Evolutionary conservation across 1,140 invertebrate species (phyloP).

Genomic region (Euwallacea similis): DNA sequence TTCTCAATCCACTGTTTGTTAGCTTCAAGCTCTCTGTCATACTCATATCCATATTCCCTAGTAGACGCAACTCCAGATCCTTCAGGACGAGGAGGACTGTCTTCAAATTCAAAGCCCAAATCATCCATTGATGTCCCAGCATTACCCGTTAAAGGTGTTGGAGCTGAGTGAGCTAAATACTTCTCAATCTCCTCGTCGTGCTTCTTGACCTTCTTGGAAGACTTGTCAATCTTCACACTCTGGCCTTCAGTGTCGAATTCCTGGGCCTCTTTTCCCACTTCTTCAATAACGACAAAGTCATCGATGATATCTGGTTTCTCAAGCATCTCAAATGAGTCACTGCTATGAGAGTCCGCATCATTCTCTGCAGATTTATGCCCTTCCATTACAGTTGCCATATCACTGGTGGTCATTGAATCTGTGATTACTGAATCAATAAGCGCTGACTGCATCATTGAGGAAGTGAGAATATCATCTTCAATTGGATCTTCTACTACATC

Average conservation of each 20-base stretch:
- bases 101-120: constrained; percentile 74
- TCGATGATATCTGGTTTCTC: constrained; percentile 83
- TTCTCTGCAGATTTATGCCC: constrained; percentile 57
- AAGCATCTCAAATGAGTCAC: constrained; percentile 87
- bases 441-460: constrained; percentile 29
- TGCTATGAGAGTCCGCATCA: constrained; percentile 74
- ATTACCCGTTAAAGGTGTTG: constrained; percentile 59
- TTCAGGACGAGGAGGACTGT: constrained; percentile 65
- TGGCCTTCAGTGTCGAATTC: constrained; percentile 80
- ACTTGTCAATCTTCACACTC: constrained; percentile 67
- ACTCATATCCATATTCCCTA: constrained; percentile 53
- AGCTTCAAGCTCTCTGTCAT: constrained; percentile 66
- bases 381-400: constrained; percentile 59
- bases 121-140: constrained; percentile 62
- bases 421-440: constrained; percentile 48
- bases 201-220: constrained; percentile 58
- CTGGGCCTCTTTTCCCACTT: constrained; percentile 79
- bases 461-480: constrained; percentile 26
- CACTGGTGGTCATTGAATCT: constrained; percentile 57
- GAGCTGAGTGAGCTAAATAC: constrained; percentile 66
- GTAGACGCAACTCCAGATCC: constrained; percentile 55
- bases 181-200: constrained; percentile 76
- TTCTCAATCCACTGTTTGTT: constrained; percentile 88
- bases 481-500: constrained; percentile 11
- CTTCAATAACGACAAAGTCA: constrained; percentile 84